A percentile compares a stretch with the other conserved stretches of the same genome.
phyloP scores from a whole-genome alignment of 2,888 invertebrate species.

The Plusia festucae region DNA sequence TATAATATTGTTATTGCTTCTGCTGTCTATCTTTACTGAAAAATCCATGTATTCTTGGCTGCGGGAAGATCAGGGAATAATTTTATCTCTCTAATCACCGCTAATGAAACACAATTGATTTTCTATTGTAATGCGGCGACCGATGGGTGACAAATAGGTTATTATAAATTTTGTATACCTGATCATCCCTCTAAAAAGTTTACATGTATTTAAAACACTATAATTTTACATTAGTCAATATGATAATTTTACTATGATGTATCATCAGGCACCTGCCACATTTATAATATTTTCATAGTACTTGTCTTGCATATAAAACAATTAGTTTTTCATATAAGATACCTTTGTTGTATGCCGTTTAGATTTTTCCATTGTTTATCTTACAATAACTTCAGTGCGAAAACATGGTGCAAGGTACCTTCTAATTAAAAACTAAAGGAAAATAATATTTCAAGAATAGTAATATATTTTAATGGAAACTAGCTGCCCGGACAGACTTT shows the following conservation, averaged over 20 bases:
- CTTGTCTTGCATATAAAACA: neutral
- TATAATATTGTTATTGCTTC: neutral
- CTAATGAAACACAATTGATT: too few species aligned
- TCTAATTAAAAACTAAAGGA: neutral
- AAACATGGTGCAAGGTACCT: neutral
- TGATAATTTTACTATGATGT: constrained; percentile 21
- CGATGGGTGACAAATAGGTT: too few species aligned
- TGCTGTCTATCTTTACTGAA: too few species aligned
- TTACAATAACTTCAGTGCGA: neutral
- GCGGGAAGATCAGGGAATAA: too few species aligned
- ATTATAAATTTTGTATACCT: too few species aligned
- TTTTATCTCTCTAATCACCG: too few species aligned
- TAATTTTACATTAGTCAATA: neutral
- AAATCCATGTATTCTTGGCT: too few species aligned
- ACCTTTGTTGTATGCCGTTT: neutral
- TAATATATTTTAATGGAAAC: too few species aligned
- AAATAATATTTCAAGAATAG: neutral
- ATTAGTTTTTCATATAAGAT: constrained; percentile 1
- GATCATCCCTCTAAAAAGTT: too few species aligned
- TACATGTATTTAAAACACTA: neutral
- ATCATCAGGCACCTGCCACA: neutral
- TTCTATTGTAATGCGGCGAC: too few species aligned
- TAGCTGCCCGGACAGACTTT: too few species aligned
- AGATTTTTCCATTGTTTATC: constrained; percentile 3
- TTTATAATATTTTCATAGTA: neutral